A percentile compares a stretch with the other conserved stretches of the same genome.
These are phyloP conservation scores for Gymnoscelis rufifasciata DNA, from an alignment of 2,888 invertebrate species.

Conservation along the genomic window DNA sequence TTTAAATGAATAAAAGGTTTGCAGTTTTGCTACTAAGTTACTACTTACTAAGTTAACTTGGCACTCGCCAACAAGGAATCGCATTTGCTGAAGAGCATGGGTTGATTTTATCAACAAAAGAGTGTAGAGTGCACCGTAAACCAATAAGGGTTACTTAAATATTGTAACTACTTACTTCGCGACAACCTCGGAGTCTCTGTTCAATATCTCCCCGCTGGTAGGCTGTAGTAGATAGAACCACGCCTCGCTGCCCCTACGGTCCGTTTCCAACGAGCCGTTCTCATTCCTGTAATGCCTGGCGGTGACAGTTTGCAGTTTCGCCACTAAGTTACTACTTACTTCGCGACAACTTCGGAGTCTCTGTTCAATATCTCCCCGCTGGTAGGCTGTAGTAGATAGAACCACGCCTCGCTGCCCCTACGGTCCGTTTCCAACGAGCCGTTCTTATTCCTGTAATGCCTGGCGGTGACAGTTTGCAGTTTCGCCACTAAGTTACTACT, in stretches of 20 bases:
- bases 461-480: constrained; percentile 89
- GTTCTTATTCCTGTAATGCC: constrained; percentile 85
- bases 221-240: constrained; percentile 94
- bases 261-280: constrained; percentile 87
- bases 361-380: constrained; percentile 86
- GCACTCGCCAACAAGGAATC: too few relatives aligned
- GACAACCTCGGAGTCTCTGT: constrained; percentile 84
- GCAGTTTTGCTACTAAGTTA: too few relatives aligned
- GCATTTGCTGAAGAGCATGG: too few relatives aligned
- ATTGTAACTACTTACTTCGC: constrained; percentile 84
- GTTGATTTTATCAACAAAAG: too few relatives aligned
- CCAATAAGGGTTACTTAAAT: too few relatives aligned
- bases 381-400: constrained; percentile 89
- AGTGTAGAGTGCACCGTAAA: too few relatives aligned
- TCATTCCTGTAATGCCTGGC: constrained; percentile 84
- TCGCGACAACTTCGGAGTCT: constrained; percentile 84
- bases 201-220: constrained; percentile 84
- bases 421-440: constrained; percentile 86
- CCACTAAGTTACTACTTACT: too few relatives aligned
- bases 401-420: constrained; percentile 90
- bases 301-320: too few relatives aligned
- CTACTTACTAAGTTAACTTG: too few relatives aligned
- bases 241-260: constrained; percentile 87
- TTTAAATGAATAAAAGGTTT: too few relatives aligned
- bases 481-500: constrained; percentile 87